Evolutionary conservation across 2,888 invertebrate species (phyloP).

Genomic region (Drosophila kambysellisi): DNA sequence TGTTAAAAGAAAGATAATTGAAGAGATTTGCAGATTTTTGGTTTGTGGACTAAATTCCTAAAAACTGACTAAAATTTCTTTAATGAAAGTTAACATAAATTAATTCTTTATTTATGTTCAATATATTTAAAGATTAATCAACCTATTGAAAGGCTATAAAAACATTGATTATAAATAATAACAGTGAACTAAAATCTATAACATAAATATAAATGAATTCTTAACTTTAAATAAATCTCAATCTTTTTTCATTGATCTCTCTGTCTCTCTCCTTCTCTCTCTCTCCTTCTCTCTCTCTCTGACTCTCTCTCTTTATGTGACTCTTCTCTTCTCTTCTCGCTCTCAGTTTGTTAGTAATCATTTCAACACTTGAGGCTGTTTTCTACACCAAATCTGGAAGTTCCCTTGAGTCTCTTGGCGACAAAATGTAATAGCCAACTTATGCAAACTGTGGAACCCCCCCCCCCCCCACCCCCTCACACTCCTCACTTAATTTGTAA

Average conservation of each 20-base stretch:
- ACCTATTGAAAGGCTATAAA: too few relatives aligned
- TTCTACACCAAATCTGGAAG: neutral
- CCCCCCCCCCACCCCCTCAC: neutral
- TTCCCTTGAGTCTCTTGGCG: neutral
- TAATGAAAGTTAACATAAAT: neutral
- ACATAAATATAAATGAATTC: neutral
- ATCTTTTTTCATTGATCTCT: too few relatives aligned
- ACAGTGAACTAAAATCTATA: neutral
- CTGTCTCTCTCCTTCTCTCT: neutral
- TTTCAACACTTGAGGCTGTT: neutral
- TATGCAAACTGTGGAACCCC: neutral
- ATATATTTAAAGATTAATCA: too few relatives aligned
- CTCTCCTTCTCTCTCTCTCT: neutral
- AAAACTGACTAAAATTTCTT: too few relatives aligned
- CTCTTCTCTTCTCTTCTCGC: neutral
- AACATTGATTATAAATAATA: too few relatives aligned
- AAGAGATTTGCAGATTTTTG: neutral
- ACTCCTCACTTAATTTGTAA: slow-evolving; percentile 9
- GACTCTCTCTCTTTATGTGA: neutral
- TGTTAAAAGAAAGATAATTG: neutral
- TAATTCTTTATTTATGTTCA: neutral
- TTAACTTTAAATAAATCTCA: neutral
- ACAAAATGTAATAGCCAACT: neutral
- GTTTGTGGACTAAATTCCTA: too few relatives aligned
- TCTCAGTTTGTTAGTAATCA: neutral